Conservation (phyloP, 1,140 invertebrate species). For the Drosophila dunni region DNA sequence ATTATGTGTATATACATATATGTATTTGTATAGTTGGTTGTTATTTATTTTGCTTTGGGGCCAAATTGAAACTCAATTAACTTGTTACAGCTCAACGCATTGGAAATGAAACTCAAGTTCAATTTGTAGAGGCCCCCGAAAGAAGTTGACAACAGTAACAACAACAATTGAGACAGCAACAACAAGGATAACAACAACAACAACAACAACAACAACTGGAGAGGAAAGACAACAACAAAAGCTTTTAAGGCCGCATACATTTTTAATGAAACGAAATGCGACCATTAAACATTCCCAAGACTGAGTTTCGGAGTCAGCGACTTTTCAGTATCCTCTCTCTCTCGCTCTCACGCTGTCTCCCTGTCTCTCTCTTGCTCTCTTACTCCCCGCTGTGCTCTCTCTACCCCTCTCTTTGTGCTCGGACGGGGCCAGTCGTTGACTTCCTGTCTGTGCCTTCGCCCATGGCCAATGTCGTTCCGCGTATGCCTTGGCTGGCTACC, state of each 20-base stretch:
- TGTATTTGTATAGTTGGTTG: neutral
- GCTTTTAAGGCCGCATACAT: constrained; percentile 80
- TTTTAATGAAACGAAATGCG: constrained; percentile 82
- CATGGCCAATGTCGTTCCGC: constrained; percentile 49
- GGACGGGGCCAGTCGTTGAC: constrained; percentile 31
- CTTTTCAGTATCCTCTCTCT: constrained; percentile 26
- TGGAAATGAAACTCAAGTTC: constrained; percentile 28
- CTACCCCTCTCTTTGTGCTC: constrained; percentile 3
- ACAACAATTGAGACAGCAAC: constrained; percentile 17
- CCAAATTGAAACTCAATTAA: constrained; percentile 2
- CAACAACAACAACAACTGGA: constrained; percentile 15
- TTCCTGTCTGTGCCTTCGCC: constrained; percentile 45
- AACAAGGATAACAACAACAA: constrained; percentile 9
- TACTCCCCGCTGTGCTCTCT: neutral
- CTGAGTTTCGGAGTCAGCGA: constrained; percentile 33
- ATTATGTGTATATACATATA: neutral
- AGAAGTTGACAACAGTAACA: constrained; percentile 46
- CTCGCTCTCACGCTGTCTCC: no score
- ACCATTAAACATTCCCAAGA: constrained; percentile 73
- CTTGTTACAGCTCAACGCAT: constrained; percentile 24
- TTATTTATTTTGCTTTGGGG: no score
- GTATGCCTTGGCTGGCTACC: neutral
- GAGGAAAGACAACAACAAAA: constrained; percentile 58
- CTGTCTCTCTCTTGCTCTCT: neutral
- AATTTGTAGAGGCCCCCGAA: constrained; percentile 15